Evolutionary conservation across 2,797 vertebrate genomes (phyloP), one percentile per base, ranked within the genome.

Genomic region (Rhinophrynus dorsalis): DNA sequence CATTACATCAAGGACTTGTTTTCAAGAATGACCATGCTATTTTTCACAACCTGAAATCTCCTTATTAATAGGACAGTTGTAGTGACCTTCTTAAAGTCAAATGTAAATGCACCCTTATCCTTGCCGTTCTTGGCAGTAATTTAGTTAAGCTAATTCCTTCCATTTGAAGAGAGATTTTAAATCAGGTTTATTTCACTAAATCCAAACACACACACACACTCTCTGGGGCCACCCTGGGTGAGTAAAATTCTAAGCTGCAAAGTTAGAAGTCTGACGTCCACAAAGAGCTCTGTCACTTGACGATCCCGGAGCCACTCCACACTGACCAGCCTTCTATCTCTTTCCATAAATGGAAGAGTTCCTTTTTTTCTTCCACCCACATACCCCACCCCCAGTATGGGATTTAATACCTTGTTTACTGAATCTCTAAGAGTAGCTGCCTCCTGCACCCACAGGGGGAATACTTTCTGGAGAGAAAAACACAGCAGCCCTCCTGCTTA

Each of bases 311-410:
- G 75, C 78, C 77, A 58, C 60, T 77, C 82, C 82, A 68, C 75
- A 80, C 77, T 74, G 77, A 66, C 70, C 68, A 81, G 70, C 80
- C 79, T 79, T 77, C 80, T 67, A 82, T 60, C 37, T 67, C 75
- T 82, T 82, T 76, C 88, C 87, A 83, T 84, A 86, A 88, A 90
- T 88, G 88, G 87, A 82, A 78, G 72, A 37, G 68, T 74, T 78
- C 74, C 75, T 74, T 54, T n/a, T n/a, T n/a, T n/a, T n/a, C n/a
- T n/a, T n/a, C n/a, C n/a, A n/a, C n/a, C n/a, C n/a, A n/a, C n/a
- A n/a, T 47, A 7, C 1, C 57, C 65, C 74, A 57, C 45, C 59
- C 68, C 73, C 77, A 63, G n/a, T 18, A 64, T 37, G 75, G 77
- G 67, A 81, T 80, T 51, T 3, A 33, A 77, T 73, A 66, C 77